A percentile compares a stretch with the other conserved stretches of the same genome.
phyloP scores from a whole-genome alignment of 1,140 invertebrate species.

The Cherax destructor region DNA sequence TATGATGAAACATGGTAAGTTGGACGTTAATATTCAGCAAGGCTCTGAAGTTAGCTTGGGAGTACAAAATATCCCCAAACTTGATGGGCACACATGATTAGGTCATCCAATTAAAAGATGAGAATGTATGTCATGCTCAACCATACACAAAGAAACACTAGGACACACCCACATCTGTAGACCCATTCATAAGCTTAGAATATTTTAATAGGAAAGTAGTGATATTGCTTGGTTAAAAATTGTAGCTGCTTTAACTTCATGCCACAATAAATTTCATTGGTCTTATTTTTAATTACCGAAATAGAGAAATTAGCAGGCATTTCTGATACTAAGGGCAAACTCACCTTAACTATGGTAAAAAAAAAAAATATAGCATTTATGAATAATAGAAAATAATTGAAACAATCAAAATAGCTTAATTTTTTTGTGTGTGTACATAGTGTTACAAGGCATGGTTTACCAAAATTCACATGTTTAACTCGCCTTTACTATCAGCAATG shows the following conservation, averaged over 20 bases:
- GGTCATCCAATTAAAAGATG: background rate
- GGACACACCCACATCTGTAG: background rate
- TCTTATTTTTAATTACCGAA: no score
- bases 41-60: background rate
- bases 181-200: background rate
- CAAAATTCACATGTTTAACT: no score
- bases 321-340: no score
- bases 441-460: no score
- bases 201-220: background rate
- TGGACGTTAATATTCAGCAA: constrained; percentile 17
- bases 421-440: no score
- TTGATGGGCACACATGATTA: constrained; percentile 5
- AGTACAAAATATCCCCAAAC: background rate
- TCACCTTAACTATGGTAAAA: no score
- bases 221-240: no score
- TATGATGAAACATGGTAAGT: background rate
- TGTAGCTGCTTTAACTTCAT: background rate
- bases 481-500: no score
- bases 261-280: background rate
- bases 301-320: no score
- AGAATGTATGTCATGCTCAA: background rate
- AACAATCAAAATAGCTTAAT: no score
- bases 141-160: background rate
- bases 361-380: no score
- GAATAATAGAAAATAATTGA: no score